A percentile compares a stretch with the other conserved stretches of the same genome.
Conservation (phyloP, 2,888 invertebrate genomes). For the Drosophila kanekoi region DNA sequence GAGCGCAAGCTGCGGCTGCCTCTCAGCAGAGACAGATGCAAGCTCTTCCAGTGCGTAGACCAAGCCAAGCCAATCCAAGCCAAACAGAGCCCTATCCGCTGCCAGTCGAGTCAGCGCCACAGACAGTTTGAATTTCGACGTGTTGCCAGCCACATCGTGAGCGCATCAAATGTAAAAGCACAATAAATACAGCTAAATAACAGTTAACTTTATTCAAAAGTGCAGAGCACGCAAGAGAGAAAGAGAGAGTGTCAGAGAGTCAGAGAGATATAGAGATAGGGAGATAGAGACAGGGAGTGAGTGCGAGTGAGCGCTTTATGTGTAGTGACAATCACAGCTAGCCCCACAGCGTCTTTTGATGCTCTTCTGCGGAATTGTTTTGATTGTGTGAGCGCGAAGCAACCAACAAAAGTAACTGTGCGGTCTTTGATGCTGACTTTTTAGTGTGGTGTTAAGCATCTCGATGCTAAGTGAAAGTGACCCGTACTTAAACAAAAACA, state of each 20-base stretch:
- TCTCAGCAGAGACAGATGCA: constrained; percentile 37
- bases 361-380: constrained; percentile 49
- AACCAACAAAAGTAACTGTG: constrained; percentile 36
- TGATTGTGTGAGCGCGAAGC: constrained; percentile 50
- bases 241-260: constrained; percentile 4
- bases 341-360: constrained; percentile 32
- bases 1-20: constrained; percentile 55
- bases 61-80: constrained; percentile 33
- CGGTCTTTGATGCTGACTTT: constrained; percentile 17
- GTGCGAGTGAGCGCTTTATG: constrained; percentile 29
- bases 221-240: neutral
- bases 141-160: constrained; percentile 74
- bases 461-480: constrained; percentile 49
- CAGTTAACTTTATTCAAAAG: constrained; percentile 26
- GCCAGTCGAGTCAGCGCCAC: constrained; percentile 26
- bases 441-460: constrained; percentile 21
- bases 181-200: constrained; percentile 15
- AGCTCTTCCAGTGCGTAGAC: constrained; percentile 61
- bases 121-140: constrained; percentile 77
- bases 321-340: constrained; percentile 43
- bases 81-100: constrained; percentile 15
- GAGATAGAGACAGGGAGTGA: constrained; percentile 1
- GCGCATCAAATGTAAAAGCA: constrained; percentile 55
- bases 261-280: constrained; percentile 11
- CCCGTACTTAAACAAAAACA: constrained; percentile 1